Percentiles rank a stretch among this genome's conserved stretches.
Evolutionary conservation across 2,797 vertebrate genomes (phyloP).

Genomic region (Peromyscus attwateri): DNA sequence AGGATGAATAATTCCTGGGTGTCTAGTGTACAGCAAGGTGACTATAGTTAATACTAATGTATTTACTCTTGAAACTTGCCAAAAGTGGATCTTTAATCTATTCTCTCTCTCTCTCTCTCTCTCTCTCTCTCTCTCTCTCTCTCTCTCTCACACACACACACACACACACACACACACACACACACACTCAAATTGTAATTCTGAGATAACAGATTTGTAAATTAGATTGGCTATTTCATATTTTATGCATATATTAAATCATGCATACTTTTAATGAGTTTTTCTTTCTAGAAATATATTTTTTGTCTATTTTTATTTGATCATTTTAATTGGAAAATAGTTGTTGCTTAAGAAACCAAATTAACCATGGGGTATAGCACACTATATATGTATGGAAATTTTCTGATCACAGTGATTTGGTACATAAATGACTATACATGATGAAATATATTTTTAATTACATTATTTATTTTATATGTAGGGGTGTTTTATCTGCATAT

Average conservation of each 20-base stretch:
- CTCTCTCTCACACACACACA: not conserved
- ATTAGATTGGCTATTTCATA: not conserved
- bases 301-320: not conserved
- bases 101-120: no score
- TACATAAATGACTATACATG: not conserved
- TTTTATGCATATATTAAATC: not conserved
- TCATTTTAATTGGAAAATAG: constrained; percentile 36
- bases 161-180: not conserved
- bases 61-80: not conserved
- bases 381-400: not conserved
- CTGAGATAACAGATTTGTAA: not conserved
- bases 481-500: not conserved
- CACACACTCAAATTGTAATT: not conserved
- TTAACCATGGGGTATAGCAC: not conserved
- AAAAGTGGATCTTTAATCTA: not conserved
- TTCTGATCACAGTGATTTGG: constrained; percentile 31
- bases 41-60: not conserved
- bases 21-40: not conserved
- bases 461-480: not conserved
- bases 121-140: not conserved
- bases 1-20: not conserved
- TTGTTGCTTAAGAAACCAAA: constrained; percentile 30
- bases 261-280: not conserved
- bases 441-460: not conserved
- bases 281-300: not conserved